Percentiles rank a stretch among this genome's conserved stretches.
Conservation (phyloP, 2,888 invertebrate genomes). For the Lymantria monacha region DNA sequence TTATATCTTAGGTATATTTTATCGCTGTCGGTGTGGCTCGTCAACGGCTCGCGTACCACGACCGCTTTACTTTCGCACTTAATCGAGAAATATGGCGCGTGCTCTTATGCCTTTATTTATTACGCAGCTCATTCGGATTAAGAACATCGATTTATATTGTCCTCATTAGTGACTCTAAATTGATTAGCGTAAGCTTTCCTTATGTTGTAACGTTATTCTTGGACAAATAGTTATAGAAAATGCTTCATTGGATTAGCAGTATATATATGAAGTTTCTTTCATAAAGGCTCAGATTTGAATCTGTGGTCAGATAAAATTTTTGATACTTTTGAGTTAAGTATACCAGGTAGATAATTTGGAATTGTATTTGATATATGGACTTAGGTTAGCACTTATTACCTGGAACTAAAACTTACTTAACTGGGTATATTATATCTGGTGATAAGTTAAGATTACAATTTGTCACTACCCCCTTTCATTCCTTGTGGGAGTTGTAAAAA, state of each 20-base stretch:
- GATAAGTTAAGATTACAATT: no score
- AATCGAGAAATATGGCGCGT: conserved; percentile 81
- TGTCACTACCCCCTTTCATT: no score
- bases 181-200: conserved; percentile 63
- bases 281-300: no score
- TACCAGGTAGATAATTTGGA: no score
- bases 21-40: conserved; percentile 23
- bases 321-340: no score
- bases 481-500: no score
- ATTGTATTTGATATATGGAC: no score
- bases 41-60: conserved; percentile 34
- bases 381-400: no score
- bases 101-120: conserved; percentile 80
- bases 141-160: conserved; percentile 73
- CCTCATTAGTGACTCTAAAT: conserved; percentile 75
- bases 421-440: no score
- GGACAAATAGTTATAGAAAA: conserved; percentile 11
- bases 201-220: conserved; percentile 31
- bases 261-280: no score
- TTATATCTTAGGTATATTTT: conserved; percentile 11
- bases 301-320: no score
- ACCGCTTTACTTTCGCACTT: conserved; percentile 76
- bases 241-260: not conserved
- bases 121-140: conserved; percentile 66
- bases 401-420: no score